These are phyloP conservation scores for Pempheris klunzingeri DNA, from an alignment of 2,797 vertebrate species.

Conservation along the genomic window DNA sequence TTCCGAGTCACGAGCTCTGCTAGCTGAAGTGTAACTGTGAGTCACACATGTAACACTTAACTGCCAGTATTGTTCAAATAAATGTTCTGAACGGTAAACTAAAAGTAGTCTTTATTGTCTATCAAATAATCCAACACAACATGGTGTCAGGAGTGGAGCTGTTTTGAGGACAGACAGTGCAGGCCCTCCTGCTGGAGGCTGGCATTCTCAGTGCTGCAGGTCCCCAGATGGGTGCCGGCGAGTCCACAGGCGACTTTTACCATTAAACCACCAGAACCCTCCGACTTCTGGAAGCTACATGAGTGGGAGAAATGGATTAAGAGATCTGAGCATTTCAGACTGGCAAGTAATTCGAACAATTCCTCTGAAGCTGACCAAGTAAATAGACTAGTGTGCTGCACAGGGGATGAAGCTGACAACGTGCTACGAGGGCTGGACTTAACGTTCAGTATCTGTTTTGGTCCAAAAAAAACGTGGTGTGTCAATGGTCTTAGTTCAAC, in stretches of 20 bases:
- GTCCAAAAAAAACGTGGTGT: neutral
- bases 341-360: neutral
- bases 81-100: no score
- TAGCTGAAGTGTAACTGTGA: no score
- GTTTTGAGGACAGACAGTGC: no score
- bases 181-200: neutral
- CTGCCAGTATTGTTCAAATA: no score
- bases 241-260: neutral
- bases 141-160: no score
- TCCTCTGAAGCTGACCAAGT: neutral
- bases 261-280: conserved; percentile 1
- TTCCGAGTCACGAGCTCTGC: no score
- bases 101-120: no score
- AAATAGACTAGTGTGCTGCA: neutral
- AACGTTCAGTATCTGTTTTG: neutral
- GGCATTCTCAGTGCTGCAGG: no score
- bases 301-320: conserved; percentile 13
- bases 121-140: no score
- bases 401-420: neutral
- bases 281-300: neutral
- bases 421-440: conserved; percentile 3
- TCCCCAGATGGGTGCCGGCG: no score
- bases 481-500: neutral
- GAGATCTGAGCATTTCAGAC: neutral
- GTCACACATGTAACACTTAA: no score